Percentiles rank a stretch among this genome's conserved stretches.
These are phyloP conservation scores for Geotrypetes seraphini DNA, from an alignment of 2,797 vertebrate genomes.

Conservation along the genomic window DNA sequence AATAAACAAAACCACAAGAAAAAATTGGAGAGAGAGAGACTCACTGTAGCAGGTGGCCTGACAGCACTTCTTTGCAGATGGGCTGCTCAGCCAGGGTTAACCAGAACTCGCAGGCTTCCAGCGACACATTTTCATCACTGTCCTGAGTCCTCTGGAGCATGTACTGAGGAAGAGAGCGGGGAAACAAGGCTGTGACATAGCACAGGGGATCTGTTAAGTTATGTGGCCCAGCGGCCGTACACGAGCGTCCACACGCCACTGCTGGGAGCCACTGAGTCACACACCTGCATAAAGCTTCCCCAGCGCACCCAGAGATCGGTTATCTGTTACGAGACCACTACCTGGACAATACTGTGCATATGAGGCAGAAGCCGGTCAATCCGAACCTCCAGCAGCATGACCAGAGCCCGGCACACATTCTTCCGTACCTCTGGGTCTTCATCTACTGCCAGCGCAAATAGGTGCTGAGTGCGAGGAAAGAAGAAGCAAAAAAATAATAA, in stretches of 20 bases:
- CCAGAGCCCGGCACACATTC: constrained; percentile 84
- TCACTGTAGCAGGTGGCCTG: constrained; percentile 86
- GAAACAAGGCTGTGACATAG: background rate
- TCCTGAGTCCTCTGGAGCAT: constrained; percentile 92
- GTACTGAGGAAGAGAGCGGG: constrained; percentile 49
- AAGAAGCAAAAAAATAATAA: too few relatives aligned
- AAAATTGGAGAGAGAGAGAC: constrained; percentile 22
- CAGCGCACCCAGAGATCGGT: too few relatives aligned
- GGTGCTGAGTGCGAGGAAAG: constrained; percentile 53
- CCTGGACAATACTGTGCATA: constrained; percentile 95
- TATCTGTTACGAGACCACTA: too few relatives aligned
- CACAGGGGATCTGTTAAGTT: too few relatives aligned
- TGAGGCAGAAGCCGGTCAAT: constrained; percentile 88
- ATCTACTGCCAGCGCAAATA: constrained; percentile 83
- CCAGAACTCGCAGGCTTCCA: constrained; percentile 95
- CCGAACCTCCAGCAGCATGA: constrained; percentile 91
- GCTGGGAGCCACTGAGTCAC: background rate
- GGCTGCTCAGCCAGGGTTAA: constrained; percentile 88
- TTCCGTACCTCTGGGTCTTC: constrained; percentile 90
- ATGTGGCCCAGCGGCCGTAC: too few relatives aligned
- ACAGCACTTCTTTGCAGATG: constrained; percentile 87
- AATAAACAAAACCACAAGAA: background rate
- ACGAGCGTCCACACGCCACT: accelerated
- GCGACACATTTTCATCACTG: constrained; percentile 83
- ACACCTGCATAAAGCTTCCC: too few relatives aligned